Conservation (phyloP, 2,797 vertebrate species). For the Gambusia yucatana region DNA sequence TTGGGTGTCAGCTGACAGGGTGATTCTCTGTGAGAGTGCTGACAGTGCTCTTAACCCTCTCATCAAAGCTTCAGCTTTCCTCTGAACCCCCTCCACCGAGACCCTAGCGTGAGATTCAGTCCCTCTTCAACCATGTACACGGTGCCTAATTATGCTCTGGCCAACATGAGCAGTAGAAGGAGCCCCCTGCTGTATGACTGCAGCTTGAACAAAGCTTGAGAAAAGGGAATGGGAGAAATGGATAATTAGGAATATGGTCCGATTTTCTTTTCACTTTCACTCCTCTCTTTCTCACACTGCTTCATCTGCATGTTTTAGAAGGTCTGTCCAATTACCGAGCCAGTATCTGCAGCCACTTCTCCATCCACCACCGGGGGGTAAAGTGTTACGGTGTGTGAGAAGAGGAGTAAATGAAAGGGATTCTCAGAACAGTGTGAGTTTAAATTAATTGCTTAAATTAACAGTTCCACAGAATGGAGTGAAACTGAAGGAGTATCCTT, state of each 20-base stretch:
- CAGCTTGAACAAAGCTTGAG: slow-evolving; percentile 48
- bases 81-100: slow-evolving; percentile 56
- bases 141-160: slow-evolving; percentile 68
- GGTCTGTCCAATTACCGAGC: slow-evolving; percentile 75
- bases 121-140: slow-evolving; percentile 54
- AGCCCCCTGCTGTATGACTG: slow-evolving; percentile 38
- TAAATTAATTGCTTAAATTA: slow-evolving; percentile 73
- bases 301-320: slow-evolving; percentile 83
- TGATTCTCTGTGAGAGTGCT: slow-evolving; percentile 61
- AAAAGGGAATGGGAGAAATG: slow-evolving; percentile 42
- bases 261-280: slow-evolving; percentile 60
- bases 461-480: slow-evolving; percentile 27
- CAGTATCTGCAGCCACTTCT: slow-evolving; percentile 62
- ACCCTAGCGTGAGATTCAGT: slow-evolving; percentile 61
- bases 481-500: slow-evolving; percentile 24
- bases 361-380: slow-evolving; percentile 62
- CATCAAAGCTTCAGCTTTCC: slow-evolving; percentile 66
- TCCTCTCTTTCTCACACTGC: slow-evolving; percentile 57
- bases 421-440: slow-evolving; percentile 62
- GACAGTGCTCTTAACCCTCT: slow-evolving; percentile 66
- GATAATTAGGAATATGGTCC: slow-evolving; percentile 76
- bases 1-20: slow-evolving; percentile 55
- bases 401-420: slow-evolving; percentile 46
- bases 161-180: slow-evolving; percentile 51
- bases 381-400: slow-evolving; percentile 39